A percentile compares a stretch with the other conserved stretches of the same genome.
These are phyloP conservation scores for Sisor rabdophorus DNA, from an alignment of 2,113 vertebrate genomes.

Conservation along the genomic window DNA sequence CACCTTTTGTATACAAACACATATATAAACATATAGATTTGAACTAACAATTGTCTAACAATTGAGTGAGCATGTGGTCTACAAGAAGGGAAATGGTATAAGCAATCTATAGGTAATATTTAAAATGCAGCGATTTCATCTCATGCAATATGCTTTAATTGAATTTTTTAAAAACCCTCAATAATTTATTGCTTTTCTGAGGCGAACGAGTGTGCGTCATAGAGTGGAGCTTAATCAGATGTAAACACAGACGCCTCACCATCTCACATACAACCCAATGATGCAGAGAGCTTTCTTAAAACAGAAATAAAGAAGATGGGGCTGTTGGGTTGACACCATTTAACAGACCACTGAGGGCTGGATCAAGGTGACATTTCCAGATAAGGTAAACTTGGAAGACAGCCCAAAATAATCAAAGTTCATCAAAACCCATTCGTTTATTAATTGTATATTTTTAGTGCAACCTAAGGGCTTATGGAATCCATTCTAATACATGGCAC, in stretches of 20 bases:
- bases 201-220: constrained; percentile 53
- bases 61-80: not conserved
- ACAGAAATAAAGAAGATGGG: constrained; percentile 64
- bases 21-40: not conserved
- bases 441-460: constrained; percentile 77
- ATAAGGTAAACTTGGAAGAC: constrained; percentile 74
- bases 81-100: constrained; percentile 29
- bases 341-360: constrained; percentile 68
- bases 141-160: constrained; percentile 59
- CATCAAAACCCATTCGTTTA: constrained; percentile 75
- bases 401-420: constrained; percentile 76
- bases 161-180: constrained; percentile 66
- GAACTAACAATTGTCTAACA: constrained; percentile 13
- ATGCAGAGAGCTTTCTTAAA: constrained; percentile 61
- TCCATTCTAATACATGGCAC: constrained; percentile 67
- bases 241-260: constrained; percentile 59
- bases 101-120: constrained; percentile 46
- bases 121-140: constrained; percentile 63
- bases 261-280: constrained; percentile 43
- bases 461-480: constrained; percentile 67
- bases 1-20: not conserved
- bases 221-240: constrained; percentile 64
- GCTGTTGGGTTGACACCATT: constrained; percentile 64
- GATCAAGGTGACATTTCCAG: constrained; percentile 74
- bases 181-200: constrained; percentile 65